Evolutionary conservation across 2,888 invertebrate genomes (phyloP).

Genomic region (Rotaria sp.): DNA sequence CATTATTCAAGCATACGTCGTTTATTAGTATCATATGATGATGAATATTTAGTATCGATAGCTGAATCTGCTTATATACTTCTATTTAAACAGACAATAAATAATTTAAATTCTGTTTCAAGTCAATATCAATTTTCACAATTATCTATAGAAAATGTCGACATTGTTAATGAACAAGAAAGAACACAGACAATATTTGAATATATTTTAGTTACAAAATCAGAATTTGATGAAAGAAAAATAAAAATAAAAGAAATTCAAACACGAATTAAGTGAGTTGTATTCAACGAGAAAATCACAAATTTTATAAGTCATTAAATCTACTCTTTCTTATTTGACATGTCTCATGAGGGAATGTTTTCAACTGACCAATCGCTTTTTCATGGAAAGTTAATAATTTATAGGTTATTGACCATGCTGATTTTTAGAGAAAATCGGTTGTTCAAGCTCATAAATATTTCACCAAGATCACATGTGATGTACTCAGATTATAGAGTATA

Average conservation of each 20-base stretch:
- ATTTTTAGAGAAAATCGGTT: too few relatives aligned
- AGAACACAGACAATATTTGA: not conserved
- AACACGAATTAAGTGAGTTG: not conserved
- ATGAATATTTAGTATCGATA: conserved; percentile 58
- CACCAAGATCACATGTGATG: too few relatives aligned
- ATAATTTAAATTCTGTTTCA: not conserved
- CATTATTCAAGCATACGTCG: conserved; percentile 59
- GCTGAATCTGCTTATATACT: conserved; percentile 12
- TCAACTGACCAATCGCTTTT: too few relatives aligned
- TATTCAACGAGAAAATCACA: not conserved
- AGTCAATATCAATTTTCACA: not conserved
- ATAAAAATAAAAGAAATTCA: not conserved
- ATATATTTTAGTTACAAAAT: conserved; percentile 8
- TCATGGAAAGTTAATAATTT: too few relatives aligned
- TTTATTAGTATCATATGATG: conserved; percentile 63
- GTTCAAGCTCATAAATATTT: too few relatives aligned
- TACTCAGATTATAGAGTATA: too few relatives aligned
- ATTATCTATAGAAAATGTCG: not conserved
- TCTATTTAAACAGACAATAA: not conserved
- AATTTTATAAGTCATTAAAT: too few relatives aligned
- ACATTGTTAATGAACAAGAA: not conserved
- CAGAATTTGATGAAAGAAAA: conserved; percentile 12
- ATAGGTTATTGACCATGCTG: too few relatives aligned
- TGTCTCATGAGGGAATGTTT: too few relatives aligned
- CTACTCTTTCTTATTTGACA: too few relatives aligned